A percentile compares a stretch with the other conserved stretches of the same genome.
These are phyloP conservation scores for Linnaemya vulpina DNA, from an alignment of 2,888 invertebrate species.

Conservation along the genomic window DNA sequence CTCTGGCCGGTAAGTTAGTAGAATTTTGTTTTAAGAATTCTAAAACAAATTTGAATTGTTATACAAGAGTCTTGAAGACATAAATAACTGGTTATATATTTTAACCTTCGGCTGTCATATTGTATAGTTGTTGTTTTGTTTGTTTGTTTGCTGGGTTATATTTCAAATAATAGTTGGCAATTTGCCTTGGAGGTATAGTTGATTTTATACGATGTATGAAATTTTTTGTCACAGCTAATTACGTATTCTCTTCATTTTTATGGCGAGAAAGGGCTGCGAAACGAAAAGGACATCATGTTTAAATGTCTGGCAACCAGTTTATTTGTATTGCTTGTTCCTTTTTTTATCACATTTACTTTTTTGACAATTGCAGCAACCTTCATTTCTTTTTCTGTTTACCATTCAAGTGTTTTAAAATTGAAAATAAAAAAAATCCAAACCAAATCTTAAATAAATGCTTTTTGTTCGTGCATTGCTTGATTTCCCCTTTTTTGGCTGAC, in stretches of 20 bases:
- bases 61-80: slow-evolving; percentile 33
- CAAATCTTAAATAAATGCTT: slow-evolving; percentile 28
- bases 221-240: slow-evolving; percentile 68
- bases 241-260: slow-evolving; percentile 65
- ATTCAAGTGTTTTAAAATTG: slow-evolving; percentile 47
- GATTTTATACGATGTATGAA: slow-evolving; percentile 27
- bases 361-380: slow-evolving; percentile 60
- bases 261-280: slow-evolving; percentile 30
- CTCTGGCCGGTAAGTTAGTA: slow-evolving; percentile 28
- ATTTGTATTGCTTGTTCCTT: slow-evolving; percentile 21
- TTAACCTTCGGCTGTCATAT: slow-evolving; percentile 57
- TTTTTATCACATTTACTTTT: slow-evolving; percentile 1
- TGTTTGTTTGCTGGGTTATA: slow-evolving; percentile 61
- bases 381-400: slow-evolving; percentile 29
- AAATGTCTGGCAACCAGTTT: slow-evolving; percentile 59
- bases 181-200: slow-evolving; percentile 63
- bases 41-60: slow-evolving; percentile 46
- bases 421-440: neutral
- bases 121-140: slow-evolving; percentile 5
- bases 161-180: slow-evolving; percentile 55
- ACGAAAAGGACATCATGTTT: slow-evolving; percentile 58
- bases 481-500: slow-evolving; percentile 45
- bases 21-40: slow-evolving; percentile 8
- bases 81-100: slow-evolving; percentile 47
- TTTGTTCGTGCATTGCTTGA: neutral